Evolutionary conservation across 2,888 invertebrate genomes (phyloP).

Genomic region (Podabrus alpinus): DNA sequence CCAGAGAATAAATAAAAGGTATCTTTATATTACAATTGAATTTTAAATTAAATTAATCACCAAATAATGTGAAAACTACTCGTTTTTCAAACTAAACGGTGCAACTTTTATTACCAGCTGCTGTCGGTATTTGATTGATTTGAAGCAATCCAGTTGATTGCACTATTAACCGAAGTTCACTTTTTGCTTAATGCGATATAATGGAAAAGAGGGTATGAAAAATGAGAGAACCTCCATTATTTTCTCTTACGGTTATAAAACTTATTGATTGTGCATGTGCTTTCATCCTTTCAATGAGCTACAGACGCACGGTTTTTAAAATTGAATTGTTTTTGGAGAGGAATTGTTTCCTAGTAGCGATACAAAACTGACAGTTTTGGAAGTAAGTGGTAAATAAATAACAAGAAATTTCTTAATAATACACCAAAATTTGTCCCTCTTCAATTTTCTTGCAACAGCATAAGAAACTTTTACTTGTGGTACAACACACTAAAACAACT

Average conservation of each 20-base stretch:
- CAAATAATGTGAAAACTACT: background rate
- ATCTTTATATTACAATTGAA: background rate
- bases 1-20: background rate
- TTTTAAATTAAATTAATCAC: background rate
- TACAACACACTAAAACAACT: background rate
- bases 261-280: background rate
- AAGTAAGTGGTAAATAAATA: background rate
- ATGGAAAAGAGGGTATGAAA: background rate
- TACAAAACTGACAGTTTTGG: background rate
- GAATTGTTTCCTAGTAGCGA: background rate
- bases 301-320: background rate
- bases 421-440: background rate
- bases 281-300: background rate
- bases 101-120: background rate
- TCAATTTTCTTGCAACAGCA: background rate
- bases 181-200: background rate
- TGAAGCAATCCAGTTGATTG: background rate
- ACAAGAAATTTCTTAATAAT: background rate
- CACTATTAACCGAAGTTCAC: background rate
- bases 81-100: background rate
- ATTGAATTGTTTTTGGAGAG: background rate
- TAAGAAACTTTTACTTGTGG: background rate
- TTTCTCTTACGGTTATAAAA: background rate
- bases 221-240: background rate
- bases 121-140: conserved; percentile 8